These are phyloP conservation scores for Microcebus jonahi DNA, from an alignment of 2,113 vertebrate genomes.

Conservation along the genomic window DNA sequence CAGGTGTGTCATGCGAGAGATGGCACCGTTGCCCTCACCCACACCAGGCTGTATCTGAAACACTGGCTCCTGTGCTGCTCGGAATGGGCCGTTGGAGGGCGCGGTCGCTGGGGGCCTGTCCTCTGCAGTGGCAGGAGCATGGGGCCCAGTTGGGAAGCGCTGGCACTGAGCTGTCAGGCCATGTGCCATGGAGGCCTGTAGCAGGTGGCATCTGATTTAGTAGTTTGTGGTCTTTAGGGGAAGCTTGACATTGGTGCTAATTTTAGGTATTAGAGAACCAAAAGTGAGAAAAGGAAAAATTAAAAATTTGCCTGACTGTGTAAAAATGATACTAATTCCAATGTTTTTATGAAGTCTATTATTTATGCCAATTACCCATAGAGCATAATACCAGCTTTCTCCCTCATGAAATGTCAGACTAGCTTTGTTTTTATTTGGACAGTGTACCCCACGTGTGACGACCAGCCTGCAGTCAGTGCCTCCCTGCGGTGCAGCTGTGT, in stretches of 20 bases:
- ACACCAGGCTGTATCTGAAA: background rate
- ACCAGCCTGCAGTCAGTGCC: background rate
- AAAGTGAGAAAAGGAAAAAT: background rate
- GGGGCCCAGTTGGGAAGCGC: too few relatives aligned
- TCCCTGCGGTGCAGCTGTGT: background rate
- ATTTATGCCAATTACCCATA: background rate
- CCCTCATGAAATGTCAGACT: background rate
- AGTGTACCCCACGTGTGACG: fast-evolving
- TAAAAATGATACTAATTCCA: background rate
- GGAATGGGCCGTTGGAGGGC: background rate
- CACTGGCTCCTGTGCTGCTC: background rate
- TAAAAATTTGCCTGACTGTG: background rate
- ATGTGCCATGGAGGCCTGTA: too few relatives aligned
- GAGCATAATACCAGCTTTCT: background rate
- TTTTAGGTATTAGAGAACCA: background rate
- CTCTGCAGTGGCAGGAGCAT: too few relatives aligned
- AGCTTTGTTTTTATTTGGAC: background rate
- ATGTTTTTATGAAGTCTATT: background rate
- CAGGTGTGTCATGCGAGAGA: background rate
- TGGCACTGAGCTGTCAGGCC: too few relatives aligned
- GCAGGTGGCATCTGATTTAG: background rate
- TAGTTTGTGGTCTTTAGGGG: too few relatives aligned
- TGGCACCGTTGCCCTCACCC: background rate
- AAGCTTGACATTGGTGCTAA: background rate
- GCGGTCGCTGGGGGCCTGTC: background rate